A percentile compares a stretch with the other conserved stretches of the same genome.
Evolutionary conservation across 2,797 vertebrate species (phyloP).

Genomic region (Scyliorhinus canicula): DNA sequence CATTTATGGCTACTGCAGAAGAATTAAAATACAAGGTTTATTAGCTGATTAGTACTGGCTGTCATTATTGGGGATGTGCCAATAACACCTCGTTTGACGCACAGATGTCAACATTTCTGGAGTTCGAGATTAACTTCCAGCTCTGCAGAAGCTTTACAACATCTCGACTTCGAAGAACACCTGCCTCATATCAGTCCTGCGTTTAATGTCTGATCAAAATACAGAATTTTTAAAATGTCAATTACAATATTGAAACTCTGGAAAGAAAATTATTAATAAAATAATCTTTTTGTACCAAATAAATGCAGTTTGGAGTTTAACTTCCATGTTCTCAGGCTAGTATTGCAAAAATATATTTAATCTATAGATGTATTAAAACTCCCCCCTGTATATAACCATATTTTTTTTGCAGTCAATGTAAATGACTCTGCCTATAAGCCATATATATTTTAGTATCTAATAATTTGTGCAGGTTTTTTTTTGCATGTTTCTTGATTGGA

Average conservation of each 20-base stretch:
- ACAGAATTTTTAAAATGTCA: background rate
- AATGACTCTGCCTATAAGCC: background rate
- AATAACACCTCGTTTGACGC: background rate
- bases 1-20: conserved; percentile 21
- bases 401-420: background rate
- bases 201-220: background rate
- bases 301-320: conserved; percentile 9
- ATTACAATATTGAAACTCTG: background rate
- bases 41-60: conserved; percentile 4
- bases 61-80: conserved; percentile 8
- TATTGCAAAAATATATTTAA: background rate
- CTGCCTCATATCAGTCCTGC: background rate
- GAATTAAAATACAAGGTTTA: conserved; percentile 26
- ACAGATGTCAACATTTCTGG: background rate
- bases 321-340: background rate
- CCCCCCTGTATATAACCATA: background rate
- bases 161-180: background rate
- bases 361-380: background rate
- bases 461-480: background rate
- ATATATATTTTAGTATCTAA: background rate
- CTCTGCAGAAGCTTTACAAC: background rate
- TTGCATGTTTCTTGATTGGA: background rate
- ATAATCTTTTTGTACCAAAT: background rate
- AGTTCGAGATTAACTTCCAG: background rate
- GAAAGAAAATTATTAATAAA: background rate